Evolutionary conservation across 2,797 vertebrate species (phyloP).

Genomic region (Silurus lanzhouensis): DNA sequence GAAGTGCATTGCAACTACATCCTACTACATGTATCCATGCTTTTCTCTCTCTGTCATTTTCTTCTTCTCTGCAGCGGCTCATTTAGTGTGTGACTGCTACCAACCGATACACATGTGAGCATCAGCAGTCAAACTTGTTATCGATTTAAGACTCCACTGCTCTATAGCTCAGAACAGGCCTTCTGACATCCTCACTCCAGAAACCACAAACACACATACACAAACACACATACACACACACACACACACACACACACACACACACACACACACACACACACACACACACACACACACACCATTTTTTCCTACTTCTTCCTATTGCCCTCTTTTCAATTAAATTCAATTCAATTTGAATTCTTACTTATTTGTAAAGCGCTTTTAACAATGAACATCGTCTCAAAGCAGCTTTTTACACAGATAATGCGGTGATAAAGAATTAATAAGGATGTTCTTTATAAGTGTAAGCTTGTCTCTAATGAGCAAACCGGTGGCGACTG

Average conservation of each 20-base stretch:
- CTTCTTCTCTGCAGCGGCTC: background rate
- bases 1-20: conserved; percentile 31
- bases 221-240: background rate
- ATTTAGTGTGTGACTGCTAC: background rate
- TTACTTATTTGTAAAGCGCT: too few species aligned
- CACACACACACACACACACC: background rate
- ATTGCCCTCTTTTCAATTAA: too few species aligned
- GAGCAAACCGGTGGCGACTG: too few species aligned
- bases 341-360: too few species aligned
- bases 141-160: conserved; percentile 33
- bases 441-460: too few species aligned
- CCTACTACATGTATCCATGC: background rate
- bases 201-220: background rate
- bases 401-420: too few species aligned
- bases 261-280: background rate
- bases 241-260: background rate
- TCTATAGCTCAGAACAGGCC: background rate
- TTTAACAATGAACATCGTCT: too few species aligned
- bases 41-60: background rate
- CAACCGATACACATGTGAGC: conserved; percentile 4
- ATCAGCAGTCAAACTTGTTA: conserved; percentile 18
- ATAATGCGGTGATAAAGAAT: too few species aligned
- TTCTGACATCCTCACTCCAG: background rate
- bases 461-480: too few species aligned
- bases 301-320: conserved; percentile 8